Conservation (phyloP, 2,888 invertebrate genomes). For the Tyria jacobaeae region DNA sequence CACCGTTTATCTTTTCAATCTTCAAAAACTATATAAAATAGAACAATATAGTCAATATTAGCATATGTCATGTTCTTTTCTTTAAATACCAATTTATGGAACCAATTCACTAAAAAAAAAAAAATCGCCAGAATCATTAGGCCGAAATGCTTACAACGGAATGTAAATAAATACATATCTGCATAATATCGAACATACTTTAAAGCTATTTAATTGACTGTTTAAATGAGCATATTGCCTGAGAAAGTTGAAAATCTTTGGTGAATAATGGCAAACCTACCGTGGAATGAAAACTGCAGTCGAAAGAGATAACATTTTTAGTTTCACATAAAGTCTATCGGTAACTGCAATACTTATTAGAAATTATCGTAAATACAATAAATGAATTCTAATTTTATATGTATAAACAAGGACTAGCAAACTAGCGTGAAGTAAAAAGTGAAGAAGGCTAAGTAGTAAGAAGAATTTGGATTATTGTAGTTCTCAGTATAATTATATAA, state of each 20-base stretch:
- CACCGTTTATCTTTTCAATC: no score
- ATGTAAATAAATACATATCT: slow-evolving; percentile 41
- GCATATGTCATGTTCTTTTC: not conserved
- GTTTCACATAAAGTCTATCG: no score
- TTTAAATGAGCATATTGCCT: slow-evolving; percentile 34
- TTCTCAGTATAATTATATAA: no score
- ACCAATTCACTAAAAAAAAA: slow-evolving; percentile 3
- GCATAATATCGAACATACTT: slow-evolving; percentile 43
- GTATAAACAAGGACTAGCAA: no score
- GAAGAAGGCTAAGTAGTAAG: no score
- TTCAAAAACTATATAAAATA: no score
- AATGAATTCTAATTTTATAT: not conserved
- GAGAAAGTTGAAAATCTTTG: slow-evolving; percentile 47
- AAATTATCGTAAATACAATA: not conserved
- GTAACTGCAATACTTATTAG: not conserved
- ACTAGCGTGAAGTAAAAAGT: no score
- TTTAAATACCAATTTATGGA: not conserved
- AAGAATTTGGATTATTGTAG: no score
- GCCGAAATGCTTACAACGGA: slow-evolving; percentile 37
- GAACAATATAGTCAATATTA: no score
- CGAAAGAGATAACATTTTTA: not conserved
- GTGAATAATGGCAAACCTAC: slow-evolving; percentile 46
- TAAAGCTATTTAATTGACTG: slow-evolving; percentile 66
- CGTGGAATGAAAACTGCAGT: slow-evolving; percentile 16
- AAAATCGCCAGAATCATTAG: slow-evolving; percentile 29